Evolutionary conservation across 1,140 invertebrate genomes (phyloP).

Genomic region (Lanistes nyassanus): DNA sequence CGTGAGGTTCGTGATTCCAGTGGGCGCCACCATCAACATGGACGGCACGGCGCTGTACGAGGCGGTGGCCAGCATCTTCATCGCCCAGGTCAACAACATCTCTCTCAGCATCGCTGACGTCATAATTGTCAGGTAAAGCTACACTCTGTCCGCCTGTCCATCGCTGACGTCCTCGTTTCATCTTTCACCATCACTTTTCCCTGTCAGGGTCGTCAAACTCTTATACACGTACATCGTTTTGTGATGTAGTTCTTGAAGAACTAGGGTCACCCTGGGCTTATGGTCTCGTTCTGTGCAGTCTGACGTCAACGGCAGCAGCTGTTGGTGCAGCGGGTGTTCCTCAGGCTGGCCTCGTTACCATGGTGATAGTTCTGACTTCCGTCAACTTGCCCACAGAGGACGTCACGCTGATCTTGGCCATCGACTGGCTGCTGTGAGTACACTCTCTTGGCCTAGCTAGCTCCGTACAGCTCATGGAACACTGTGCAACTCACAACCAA

Average conservation of each 20-base stretch:
- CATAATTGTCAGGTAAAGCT: constrained; percentile 84
- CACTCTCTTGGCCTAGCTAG: not conserved
- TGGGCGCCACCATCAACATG: constrained; percentile 87
- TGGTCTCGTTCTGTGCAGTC: constrained; percentile 66
- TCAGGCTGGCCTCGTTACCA: constrained; percentile 86
- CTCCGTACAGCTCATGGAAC: too few species aligned
- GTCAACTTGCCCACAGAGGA: constrained; percentile 92
- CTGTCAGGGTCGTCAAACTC: too few species aligned
- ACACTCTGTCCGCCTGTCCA: not conserved
- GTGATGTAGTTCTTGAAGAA: too few species aligned
- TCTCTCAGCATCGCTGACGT: constrained; percentile 81
- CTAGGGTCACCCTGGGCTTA: not conserved
- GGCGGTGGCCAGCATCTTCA: constrained; percentile 93
- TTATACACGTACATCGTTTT: too few species aligned
- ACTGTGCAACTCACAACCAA: too few species aligned
- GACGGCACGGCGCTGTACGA: constrained; percentile 97
- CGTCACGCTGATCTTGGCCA: constrained; percentile 90
- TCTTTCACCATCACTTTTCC: not conserved
- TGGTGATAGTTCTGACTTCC: constrained; percentile 96
- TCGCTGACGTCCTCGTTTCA: not conserved
- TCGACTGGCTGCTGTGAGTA: constrained; percentile 97
- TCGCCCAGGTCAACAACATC: constrained; percentile 86
- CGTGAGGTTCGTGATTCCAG: constrained; percentile 62
- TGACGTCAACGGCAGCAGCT: constrained; percentile 82
- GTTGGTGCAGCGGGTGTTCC: constrained; percentile 97